Evolutionary conservation across 1,140 invertebrate species (phyloP), one percentile per base, ranked within the genome.

Genomic region (Drosophila malerkotliana): DNA sequence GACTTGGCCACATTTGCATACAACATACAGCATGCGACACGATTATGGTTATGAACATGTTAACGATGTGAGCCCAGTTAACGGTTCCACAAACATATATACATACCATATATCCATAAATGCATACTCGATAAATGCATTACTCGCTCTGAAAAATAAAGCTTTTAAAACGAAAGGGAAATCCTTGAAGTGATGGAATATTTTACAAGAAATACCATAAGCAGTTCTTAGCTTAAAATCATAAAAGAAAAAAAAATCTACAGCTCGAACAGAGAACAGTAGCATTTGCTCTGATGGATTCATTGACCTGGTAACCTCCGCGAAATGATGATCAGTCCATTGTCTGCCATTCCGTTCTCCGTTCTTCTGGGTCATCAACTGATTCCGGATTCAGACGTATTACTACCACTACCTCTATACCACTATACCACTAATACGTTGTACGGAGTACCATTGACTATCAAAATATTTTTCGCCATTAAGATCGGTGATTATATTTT

Each of bases 401-500:
- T 6, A 28, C 26, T 28, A 28, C 26, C 6, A 28, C 26, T 6
- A 28, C 26, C 26, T 28, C 26, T 28, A 28, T 28, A 28, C 26
- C 26, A 28, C 26, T 28, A 28, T n/a, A 44, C 41, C n/a, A 44
- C 41, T 44, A 44, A 18, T 55, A 37, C 14, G 51, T 28, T 28
- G 51, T 30, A n/a, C 57, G 57, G 54, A 12, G 15, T 41, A 15
- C 58, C 58, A 53, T 73, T 26, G 66, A 56, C 61, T 66, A 82
- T 83, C 80, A 79, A 72, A 84, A 85, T 79, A 80, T 77, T 66
- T 85, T 85, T 26, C 60, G 81, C 52, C 81, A 84, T 84, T 85
- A 84, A 85, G 67, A 71, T 84, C 37, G 48, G 49, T 85, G 67
- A 79, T 85, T 80, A 74, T 77, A 61, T 81, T 72, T 72, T 41